A percentile compares a stretch with the other conserved stretches of the same genome.
These are phyloP conservation scores for Parazoanthus atlanticus DNA, from an alignment of 92 coral and sea anemone genomes.

Conservation along the genomic window DNA sequence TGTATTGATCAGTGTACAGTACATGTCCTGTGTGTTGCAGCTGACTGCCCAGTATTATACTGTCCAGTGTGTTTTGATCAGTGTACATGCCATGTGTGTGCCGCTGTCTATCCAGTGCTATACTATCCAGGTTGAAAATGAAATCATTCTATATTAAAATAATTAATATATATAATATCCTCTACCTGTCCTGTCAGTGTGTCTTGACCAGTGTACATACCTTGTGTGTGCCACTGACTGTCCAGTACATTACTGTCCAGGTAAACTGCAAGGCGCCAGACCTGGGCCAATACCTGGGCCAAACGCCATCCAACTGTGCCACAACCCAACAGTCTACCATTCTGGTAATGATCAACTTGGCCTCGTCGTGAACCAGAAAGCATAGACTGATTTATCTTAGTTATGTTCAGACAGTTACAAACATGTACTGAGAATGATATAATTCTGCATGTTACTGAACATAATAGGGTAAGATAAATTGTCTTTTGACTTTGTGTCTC, in stretches of 20 bases:
- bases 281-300: conserved; percentile 19
- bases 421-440: neutral
- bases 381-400: conserved; percentile 20
- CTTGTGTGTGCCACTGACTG: conserved; percentile 15
- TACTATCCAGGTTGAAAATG: conserved; percentile 49
- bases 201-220: conserved; percentile 1
- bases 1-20: too few relatives aligned
- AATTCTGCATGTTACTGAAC: neutral
- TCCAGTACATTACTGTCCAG: conserved; percentile 39
- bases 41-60: too few relatives aligned
- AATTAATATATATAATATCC: too few relatives aligned
- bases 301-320: neutral
- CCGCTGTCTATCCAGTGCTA: conserved; percentile 27
- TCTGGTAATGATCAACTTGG: conserved; percentile 14
- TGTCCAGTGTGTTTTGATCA: neutral
- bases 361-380: neutral
- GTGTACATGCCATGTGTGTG: conserved; percentile 1
- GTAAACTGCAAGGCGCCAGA: conserved; percentile 22
- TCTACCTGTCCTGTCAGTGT: too few relatives aligned
- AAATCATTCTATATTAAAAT: too few relatives aligned
- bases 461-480: conserved; percentile 5
- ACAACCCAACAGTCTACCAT: conserved; percentile 9
- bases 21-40: too few relatives aligned
- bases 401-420: conserved; percentile 26
- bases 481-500: neutral